Evolutionary conservation across 2,888 invertebrate genomes (phyloP), one percentile per base, ranked within the genome.

Genomic region (Pedicia rivosa): DNA sequence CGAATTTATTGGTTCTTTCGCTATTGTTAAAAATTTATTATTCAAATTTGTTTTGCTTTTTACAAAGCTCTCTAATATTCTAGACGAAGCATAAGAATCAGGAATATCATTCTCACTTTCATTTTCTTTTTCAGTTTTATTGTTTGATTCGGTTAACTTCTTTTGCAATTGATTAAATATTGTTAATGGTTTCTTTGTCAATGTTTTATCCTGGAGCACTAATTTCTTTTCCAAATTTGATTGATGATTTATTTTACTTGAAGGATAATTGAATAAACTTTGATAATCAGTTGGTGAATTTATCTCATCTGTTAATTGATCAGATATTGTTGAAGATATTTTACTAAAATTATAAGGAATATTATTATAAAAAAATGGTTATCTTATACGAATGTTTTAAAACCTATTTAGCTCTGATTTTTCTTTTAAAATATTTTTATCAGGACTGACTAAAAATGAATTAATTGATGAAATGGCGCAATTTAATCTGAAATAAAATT

Each of bases 401-500:
- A 8, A 27, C 12, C 13, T 12, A 8, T 30, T 29, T 17, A n/a
- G 8, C 3, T 24, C 3, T 2, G 46, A 28, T 2, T 42, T 35
- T 0, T 47, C 42, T 13, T 44, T 48, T 3, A 42, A 22, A 16
- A 53, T 49, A 14, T 46, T 47, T 40, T 42, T 42, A 3, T 42
- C 24, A 8, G 59, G 58, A 40, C 54, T 59, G 7, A 57, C 33
- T 5, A 56, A 47, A 36, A 59, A 56, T 2, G 60, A 60, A 39
- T 60, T 57, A 37, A 59, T 56, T 0, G n/a, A n/a, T n/a, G 60
- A 46, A 17, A 57, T 55, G 13, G 57, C 60, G 40, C 54, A 55
- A 40, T 60, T 59, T 2, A 59, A 45, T 30, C 58, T 58, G 12
- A 15, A 32, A 35, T 4, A 22, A n/a, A n/a, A n/a, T n/a, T n/a